These are phyloP conservation scores for Chrysocyon brachyurus DNA, from an alignment of 2,797 vertebrate species.

Conservation along the genomic window DNA sequence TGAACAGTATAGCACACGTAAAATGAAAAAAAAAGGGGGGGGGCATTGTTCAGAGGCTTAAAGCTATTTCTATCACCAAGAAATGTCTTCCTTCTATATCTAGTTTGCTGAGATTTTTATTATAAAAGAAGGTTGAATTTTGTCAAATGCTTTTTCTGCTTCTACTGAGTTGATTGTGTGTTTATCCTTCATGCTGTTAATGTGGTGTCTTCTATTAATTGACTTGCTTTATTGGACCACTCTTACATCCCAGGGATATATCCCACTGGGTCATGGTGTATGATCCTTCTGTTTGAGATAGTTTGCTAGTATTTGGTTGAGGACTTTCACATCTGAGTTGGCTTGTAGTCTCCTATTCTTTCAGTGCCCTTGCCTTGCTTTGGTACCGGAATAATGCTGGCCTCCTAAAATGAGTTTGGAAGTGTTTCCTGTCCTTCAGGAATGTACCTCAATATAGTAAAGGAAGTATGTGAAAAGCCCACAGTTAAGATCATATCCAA, in stretches of 20 bases:
- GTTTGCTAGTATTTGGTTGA: no score
- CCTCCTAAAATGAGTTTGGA: neutral
- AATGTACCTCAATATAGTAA: neutral
- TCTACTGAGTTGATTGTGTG: neutral
- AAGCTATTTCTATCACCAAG: neutral
- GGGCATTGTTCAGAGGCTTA: neutral
- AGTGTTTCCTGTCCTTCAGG: neutral
- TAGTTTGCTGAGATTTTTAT: neutral
- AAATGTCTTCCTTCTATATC: neutral
- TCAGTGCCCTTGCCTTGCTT: neutral
- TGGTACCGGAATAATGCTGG: neutral
- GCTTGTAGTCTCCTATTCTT: neutral
- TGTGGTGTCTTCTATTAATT: fast-evolving
- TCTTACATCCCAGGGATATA: neutral
- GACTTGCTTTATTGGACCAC: no score
- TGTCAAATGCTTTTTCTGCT: neutral
- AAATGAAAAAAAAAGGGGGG: neutral
- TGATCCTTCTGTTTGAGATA: neutral
- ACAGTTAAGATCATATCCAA: neutral
- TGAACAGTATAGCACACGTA: fast-evolving
- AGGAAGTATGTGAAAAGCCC: neutral
- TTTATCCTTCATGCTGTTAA: neutral
- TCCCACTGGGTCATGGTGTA: neutral
- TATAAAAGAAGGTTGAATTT: neutral
- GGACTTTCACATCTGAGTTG: neutral